These are phyloP conservation scores for Choristoneura rosaceana DNA, from an alignment of 2,888 invertebrate genomes.

Conservation along the genomic window DNA sequence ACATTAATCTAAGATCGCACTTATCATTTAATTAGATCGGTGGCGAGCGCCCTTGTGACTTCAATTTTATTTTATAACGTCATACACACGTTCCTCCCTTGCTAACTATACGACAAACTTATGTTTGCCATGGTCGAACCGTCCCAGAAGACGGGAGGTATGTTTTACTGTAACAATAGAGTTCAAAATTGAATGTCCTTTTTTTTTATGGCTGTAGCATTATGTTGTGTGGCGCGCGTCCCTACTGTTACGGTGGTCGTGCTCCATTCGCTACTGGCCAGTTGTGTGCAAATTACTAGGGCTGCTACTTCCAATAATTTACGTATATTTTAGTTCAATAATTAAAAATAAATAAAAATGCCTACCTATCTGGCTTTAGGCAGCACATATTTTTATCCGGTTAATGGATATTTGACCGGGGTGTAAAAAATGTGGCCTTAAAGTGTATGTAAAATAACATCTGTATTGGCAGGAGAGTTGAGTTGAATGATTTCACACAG, in stretches of 20 bases:
- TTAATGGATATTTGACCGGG: no score
- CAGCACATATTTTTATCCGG: no score
- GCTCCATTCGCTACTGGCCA: constrained; percentile 72
- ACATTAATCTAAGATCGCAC: constrained; percentile 81
- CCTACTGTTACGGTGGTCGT: constrained; percentile 68
- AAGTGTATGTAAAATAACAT: no score
- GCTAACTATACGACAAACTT: constrained; percentile 61
- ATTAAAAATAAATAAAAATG: no score
- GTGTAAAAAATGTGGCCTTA: no score
- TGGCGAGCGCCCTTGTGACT: constrained; percentile 77
- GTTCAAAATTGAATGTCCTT: constrained; percentile 51
- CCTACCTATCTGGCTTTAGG: no score
- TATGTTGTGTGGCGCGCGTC: constrained; percentile 60
- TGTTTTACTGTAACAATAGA: constrained; percentile 49
- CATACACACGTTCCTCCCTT: constrained; percentile 82
- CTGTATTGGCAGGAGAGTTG: no score
- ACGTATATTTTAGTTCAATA: neutral
- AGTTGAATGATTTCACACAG: no score
- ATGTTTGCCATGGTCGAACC: constrained; percentile 45
- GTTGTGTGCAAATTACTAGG: constrained; percentile 76
- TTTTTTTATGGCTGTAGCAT: constrained; percentile 49
- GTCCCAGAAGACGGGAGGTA: constrained; percentile 28
- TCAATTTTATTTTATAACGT: constrained; percentile 85
- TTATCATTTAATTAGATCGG: constrained; percentile 86
- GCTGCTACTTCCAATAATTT: constrained; percentile 49